Evolutionary conservation across 1,140 invertebrate genomes (phyloP), one percentile per base, ranked within the genome.

Genomic region (Cotesia glomerata): DNA sequence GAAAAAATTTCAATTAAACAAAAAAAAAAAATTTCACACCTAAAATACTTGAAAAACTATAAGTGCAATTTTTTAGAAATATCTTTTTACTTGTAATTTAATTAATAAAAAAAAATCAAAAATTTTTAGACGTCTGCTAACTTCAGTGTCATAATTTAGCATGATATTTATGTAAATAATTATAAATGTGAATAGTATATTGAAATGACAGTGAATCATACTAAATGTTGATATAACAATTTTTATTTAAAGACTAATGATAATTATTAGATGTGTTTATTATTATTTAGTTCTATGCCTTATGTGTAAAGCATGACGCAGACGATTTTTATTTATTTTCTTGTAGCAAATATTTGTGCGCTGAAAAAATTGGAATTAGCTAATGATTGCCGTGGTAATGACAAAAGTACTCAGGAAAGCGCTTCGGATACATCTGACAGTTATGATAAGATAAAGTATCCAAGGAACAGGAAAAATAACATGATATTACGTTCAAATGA

Each of bases 261-360:
- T 56, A 45, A 9, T 51, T 45, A 11, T 54, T 64, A 32, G 59
- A 26, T 34, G 59, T 61, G 34, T 62, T 67, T 65, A 56, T 45
- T 58, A 59, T 66, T 34, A 26, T 49, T 49, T 52, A n/a, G 13
- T 65, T 14, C 2, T 26, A 26, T 32, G 64, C 56, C 80, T 77
- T 78, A 81, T 81, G 73, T 80, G 80, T 63, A 45, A 63, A 85
- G 85, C 85, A 86, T 86, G 84, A 84, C 83, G 81, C 81, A 82
- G 82, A 82, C 82, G 85, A 80, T 87, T 87, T 84, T 66, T 67
- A 59, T 83, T 84, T 78, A 77, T 76, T 81, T 86, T 85, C 11
- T 86, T 86, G 81, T 87, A 87, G 86, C 79, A 78, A 86, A 81
- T 85, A 78, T 86, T 76, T 85, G 81, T 82, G 81, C 86, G 82